phyloP scores from a whole-genome alignment of 2,113 vertebrate species.

The Phaethon lepturus region DNA sequence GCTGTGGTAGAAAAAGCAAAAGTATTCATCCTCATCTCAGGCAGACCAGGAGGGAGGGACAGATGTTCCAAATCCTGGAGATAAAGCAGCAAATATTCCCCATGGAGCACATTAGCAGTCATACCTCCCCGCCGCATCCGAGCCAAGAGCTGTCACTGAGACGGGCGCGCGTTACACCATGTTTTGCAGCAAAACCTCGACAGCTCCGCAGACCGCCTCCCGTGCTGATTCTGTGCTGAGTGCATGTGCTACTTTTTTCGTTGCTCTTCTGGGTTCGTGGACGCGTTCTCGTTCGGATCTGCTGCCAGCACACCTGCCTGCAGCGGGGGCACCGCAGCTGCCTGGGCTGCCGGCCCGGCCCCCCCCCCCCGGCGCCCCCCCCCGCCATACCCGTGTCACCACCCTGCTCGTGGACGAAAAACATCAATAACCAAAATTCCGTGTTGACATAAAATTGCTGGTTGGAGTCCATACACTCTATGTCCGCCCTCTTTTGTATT shows the following conservation, averaged over 20 bases:
- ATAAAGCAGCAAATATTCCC: not conserved
- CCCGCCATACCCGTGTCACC: no score
- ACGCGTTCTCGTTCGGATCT: not conserved
- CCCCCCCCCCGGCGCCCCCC: not conserved
- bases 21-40: not conserved
- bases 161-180: rapidly evolving
- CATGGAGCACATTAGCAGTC: rapidly evolving
- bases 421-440: not conserved
- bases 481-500: not conserved
- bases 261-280: not conserved
- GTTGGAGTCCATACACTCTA: not conserved
- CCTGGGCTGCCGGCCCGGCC: not conserved
- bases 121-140: not conserved
- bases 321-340: not conserved
- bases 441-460: not conserved
- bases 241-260: not conserved
- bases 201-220: rapidly evolving
- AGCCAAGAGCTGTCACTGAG: not conserved
- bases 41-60: not conserved
- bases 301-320: not conserved
- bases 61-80: not conserved
- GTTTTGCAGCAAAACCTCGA: not conserved
- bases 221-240: not conserved
- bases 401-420: not conserved
- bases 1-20: not conserved